These are phyloP conservation scores for Aphodius sticticus DNA, from an alignment of 2,888 invertebrate genomes.

Conservation along the genomic window DNA sequence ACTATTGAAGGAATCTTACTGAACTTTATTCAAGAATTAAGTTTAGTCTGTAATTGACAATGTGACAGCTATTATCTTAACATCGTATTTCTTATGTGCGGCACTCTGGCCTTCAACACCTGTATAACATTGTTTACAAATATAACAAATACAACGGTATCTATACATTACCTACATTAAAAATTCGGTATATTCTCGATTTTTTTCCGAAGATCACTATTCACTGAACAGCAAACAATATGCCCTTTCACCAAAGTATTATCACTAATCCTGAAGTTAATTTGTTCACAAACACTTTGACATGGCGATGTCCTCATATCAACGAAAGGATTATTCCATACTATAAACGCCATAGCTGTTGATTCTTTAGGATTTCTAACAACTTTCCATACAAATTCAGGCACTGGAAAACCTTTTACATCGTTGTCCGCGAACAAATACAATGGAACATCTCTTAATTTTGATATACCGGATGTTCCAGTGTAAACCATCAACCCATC, in stretches of 20 bases:
- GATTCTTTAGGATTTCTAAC: neutral
- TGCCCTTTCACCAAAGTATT: neutral
- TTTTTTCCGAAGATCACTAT: neutral
- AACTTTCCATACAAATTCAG: conserved; percentile 67
- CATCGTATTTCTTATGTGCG: too few relatives aligned
- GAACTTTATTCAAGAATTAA: too few relatives aligned
- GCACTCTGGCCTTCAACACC: too few relatives aligned
- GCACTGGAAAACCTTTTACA: conserved; percentile 62
- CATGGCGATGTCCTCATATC: neutral
- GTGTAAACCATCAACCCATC: conserved; percentile 64
- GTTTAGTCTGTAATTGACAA: too few relatives aligned
- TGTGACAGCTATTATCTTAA: too few relatives aligned
- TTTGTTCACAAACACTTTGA: neutral
- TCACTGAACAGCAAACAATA: neutral
- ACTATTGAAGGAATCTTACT: too few relatives aligned
- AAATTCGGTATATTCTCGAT: neutral
- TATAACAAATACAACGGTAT: too few relatives aligned
- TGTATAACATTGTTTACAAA: too few relatives aligned
- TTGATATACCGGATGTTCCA: conserved; percentile 67
- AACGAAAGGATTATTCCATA: neutral
- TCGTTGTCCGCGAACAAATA: conserved; percentile 49
- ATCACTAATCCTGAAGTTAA: neutral
- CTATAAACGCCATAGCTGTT: neutral
- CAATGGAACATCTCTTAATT: conserved; percentile 56
- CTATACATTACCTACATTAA: neutral